Base-by-base conservation (phyloP, 2,113 vertebrate species). In the Tachuris rubrigastra region DNA sequence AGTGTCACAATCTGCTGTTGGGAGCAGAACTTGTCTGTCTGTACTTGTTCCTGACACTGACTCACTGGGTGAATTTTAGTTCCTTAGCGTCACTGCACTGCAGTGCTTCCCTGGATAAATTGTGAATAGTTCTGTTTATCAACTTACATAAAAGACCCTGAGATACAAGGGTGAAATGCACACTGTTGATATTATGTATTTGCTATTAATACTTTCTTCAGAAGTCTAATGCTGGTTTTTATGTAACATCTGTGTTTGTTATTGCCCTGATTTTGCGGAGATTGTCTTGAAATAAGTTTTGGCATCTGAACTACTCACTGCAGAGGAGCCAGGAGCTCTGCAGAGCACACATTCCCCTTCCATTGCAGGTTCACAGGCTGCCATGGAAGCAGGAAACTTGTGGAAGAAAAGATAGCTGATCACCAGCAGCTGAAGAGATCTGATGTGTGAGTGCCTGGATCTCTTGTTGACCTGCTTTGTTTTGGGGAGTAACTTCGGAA, bases 21-120 rank as follows among this genome's bases (percentile, higher is more conserved):
- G 76, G 81, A 94, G 88, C 84, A 75, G 88, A 74, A 78, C 73
- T 46, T 89, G 52, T 81, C 80, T 86, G 90, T 86, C 78, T 96
- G 33, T 77, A 10, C 83, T 73, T 69, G 44, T 82, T 90, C 94
- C 94, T 84, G 72, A 60, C 69, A 66, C 66, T 87, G 93, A 95
- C 62, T 94, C 93, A 81, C 62, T 87, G 44, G 19, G 63, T 74
- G 85, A 85, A 86, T 88, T 91, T 88, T 88, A 83, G 79, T 72
- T 85, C 66, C 91, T 67, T 21, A 41, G 41, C 3, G 5, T 95
- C 90, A 80, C 60, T 76, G 75, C 52, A 42, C 84, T 89, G 93
- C 85, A 30, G 60, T 58, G 85, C 24, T 85, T 69, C 78, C 7
- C 1, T 18, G 19, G 59, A 22, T 41, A 87, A 87, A 66, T 37